These are phyloP conservation scores for Uloborus plumipes DNA, from an alignment of 2,888 invertebrate genomes.

Conservation along the genomic window DNA sequence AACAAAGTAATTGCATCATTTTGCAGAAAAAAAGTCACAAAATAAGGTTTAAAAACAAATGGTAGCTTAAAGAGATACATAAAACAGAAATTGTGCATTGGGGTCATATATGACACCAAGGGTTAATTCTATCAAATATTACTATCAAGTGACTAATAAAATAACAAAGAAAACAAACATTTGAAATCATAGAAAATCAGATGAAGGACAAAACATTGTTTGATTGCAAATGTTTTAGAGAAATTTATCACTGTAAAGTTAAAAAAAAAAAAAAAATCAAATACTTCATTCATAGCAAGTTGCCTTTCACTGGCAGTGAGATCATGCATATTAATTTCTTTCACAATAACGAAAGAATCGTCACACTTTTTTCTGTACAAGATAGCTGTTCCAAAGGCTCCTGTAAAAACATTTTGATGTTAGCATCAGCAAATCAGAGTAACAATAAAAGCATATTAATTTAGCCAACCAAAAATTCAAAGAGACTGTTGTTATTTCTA, in stretches of 20 bases:
- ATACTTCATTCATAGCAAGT: constrained; percentile 79
- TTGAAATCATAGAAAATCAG: not conserved
- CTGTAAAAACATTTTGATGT: constrained; percentile 66
- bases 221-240: too few relatives aligned
- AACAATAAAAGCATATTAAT: too few relatives aligned
- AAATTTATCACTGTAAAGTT: too few relatives aligned
- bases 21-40: too few relatives aligned
- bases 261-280: not conserved
- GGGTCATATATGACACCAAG: too few relatives aligned
- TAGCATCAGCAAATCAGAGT: too few relatives aligned
- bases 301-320: constrained; percentile 78
- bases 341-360: constrained; percentile 79
- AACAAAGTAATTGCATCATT: too few relatives aligned
- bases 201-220: not conserved
- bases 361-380: constrained; percentile 78
- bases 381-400: constrained; percentile 81
- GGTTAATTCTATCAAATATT: not conserved
- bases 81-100: too few relatives aligned
- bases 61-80: too few relatives aligned
- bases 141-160: not conserved
- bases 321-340: constrained; percentile 81
- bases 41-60: too few relatives aligned
- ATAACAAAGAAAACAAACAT: not conserved
- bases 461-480: too few relatives aligned
- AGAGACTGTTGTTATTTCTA: too few relatives aligned